These are phyloP conservation scores for Melinopterus prodromus DNA, from an alignment of 2,888 invertebrate species.

Conservation along the genomic window DNA sequence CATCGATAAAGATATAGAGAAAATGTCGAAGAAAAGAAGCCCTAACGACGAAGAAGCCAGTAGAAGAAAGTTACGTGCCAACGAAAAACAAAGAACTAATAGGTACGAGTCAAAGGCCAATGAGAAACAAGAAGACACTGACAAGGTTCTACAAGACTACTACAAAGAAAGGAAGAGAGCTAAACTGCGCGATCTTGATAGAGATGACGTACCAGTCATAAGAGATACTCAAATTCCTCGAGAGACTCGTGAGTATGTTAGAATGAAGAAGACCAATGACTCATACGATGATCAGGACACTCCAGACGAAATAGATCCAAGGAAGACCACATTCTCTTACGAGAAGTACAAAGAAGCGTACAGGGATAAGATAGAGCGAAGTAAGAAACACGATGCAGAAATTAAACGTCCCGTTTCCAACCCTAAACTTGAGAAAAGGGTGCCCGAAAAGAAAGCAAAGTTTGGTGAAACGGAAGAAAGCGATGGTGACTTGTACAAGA, in stretches of 20 bases:
- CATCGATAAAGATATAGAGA: conserved; percentile 17
- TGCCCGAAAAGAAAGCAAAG: neutral
- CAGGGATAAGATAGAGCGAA: neutral
- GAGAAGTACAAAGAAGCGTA: neutral
- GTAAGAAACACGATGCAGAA: neutral
- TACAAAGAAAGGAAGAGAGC: neutral
- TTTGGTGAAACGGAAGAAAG: neutral
- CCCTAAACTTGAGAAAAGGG: neutral
- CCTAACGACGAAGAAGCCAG: neutral
- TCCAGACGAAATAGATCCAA: neutral
- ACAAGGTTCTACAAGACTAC: neutral
- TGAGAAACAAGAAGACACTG: neutral
- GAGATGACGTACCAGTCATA: neutral
- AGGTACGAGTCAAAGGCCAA: neutral
- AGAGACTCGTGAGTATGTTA: neutral
- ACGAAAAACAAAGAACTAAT: neutral
- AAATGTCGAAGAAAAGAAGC: neutral
- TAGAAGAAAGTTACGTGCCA: neutral
- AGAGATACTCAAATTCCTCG: neutral
- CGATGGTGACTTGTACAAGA: neutral
- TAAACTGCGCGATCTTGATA: neutral
- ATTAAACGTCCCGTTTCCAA: neutral
- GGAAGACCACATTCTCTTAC: neutral
- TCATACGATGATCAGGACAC: neutral
- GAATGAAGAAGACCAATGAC: neutral